These are phyloP conservation scores for Argya squamiceps DNA, from an alignment of 2,797 vertebrate species.

Conservation along the genomic window DNA sequence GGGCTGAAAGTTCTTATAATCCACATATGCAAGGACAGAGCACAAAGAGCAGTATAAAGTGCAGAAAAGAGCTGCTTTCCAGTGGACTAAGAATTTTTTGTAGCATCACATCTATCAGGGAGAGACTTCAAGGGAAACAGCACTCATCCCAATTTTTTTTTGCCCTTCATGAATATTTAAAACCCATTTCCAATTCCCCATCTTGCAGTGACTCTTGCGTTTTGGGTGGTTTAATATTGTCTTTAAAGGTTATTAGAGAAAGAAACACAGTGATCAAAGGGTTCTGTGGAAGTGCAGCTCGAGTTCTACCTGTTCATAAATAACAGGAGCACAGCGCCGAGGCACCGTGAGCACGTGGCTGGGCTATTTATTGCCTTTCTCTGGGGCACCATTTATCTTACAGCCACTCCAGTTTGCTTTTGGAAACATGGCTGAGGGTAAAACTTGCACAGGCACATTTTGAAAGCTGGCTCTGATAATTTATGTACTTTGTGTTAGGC, in stretches of 20 bases:
- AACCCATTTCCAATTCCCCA: background rate
- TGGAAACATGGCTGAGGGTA: background rate
- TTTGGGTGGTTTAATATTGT: background rate
- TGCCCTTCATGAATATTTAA: background rate
- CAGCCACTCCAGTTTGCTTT: slow-evolving; percentile 15
- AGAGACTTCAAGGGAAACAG: background rate
- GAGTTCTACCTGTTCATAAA: slow-evolving; percentile 3
- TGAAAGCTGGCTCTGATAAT: background rate
- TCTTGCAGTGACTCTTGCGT: background rate
- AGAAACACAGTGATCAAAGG: background rate
- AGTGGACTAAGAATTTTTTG: background rate
- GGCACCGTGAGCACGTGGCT: background rate
- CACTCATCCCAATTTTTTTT: background rate
- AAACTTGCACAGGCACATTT: slow-evolving; percentile 2
- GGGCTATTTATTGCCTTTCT: slow-evolving; percentile 40
- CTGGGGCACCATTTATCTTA: slow-evolving; percentile 30
- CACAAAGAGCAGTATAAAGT: background rate
- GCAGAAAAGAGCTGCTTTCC: background rate
- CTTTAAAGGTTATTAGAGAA: background rate
- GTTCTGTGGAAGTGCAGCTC: background rate
- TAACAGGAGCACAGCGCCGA: background rate
- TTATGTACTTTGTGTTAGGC: background rate
- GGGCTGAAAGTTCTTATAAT: background rate
- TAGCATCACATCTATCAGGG: background rate
- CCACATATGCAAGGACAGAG: background rate